A percentile compares a stretch with the other conserved stretches of the same genome.
Evolutionary conservation across 2,888 invertebrate genomes (phyloP).

Genomic region (Xanthorhoe spadicearia): DNA sequence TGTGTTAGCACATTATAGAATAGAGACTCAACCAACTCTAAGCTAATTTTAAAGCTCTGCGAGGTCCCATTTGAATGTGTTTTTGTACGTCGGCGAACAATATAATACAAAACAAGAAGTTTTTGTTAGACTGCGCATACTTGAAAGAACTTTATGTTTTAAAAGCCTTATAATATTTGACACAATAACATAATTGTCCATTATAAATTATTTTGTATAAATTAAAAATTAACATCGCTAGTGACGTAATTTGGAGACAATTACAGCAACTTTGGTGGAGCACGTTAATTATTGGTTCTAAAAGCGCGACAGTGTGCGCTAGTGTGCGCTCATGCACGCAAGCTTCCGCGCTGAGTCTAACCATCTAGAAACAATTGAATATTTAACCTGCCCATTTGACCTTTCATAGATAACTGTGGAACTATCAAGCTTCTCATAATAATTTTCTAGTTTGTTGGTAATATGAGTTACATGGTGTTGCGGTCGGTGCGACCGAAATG

Average conservation of each 20-base stretch:
- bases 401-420: conserved; percentile 30
- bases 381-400: conserved; percentile 38
- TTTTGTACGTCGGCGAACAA: conserved; percentile 35
- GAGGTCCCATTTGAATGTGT: conserved; percentile 24
- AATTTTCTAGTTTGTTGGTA: background rate
- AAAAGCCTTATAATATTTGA: background rate
- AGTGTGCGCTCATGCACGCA: conserved; percentile 30
- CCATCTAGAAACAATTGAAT: conserved; percentile 42
- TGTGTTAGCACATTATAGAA: conserved; percentile 16
- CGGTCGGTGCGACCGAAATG: background rate
- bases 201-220: background rate
- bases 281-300: conserved; percentile 28
- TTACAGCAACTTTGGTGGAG: conserved; percentile 2
- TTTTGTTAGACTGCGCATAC: conserved; percentile 19
- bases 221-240: background rate
- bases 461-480: conserved; percentile 2
- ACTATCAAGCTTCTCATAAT: conserved; percentile 9
- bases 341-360: conserved; percentile 40
- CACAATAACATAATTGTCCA: background rate
- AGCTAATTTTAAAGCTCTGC: conserved; percentile 29
- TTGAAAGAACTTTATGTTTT: conserved; percentile 10
- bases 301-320: conserved; percentile 29
- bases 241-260: conserved; percentile 15
- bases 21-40: conserved; percentile 30
- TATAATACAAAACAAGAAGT: conserved; percentile 38